Evolutionary conservation across 1,140 invertebrate genomes (phyloP), one percentile per base, ranked within the genome.

Genomic region (Dendrolimus kikuchii): DNA sequence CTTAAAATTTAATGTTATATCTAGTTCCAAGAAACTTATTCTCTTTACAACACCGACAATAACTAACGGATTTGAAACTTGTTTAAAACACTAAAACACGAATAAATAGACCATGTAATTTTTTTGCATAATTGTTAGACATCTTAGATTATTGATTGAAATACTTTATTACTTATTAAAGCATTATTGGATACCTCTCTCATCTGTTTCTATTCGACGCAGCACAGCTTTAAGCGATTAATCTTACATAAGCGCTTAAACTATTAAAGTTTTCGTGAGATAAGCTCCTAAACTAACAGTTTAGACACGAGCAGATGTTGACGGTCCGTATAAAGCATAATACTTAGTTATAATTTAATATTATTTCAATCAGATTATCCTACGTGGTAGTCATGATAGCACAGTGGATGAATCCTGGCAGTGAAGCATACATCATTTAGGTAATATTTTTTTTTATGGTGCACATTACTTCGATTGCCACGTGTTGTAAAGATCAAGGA

Each of bases 1-100:
- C 64, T 74, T 66, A 74, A 77, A 74, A 61, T 77, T 74, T 54
- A 65, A 70, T 73, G 59, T 68, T 62, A 65, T 48, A 60, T 23
- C 23, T 23, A 2, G 23, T 23, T 23, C 23, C 23, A 23, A 23
- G 23, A 3, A 23, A 23, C 3, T 23, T 23, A 23, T 23, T 23
- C 23, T 3, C 23, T 23, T 23, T 23, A 23, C 1, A 23, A 23
- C 23, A 23, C 3, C 23, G 23, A 23, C 23, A 23, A 23, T 23
- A 23, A 23, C 23, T 23, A 23, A 23, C 23, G 1, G 23, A 23
- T 23, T 23, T 23, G 23, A 23, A 23, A 23, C 23, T 2, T 23
- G 23, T 23, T 3, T 23, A 23, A 23, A 23, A 23, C 23, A n/a
- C 23, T 1, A 2, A 23, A 23, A 23, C 23, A 23, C 3, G 23